Evolutionary conservation across 2,888 invertebrate genomes (phyloP), one percentile per base, ranked within the genome.

Genomic region (Stenchaetothrips biformis): DNA sequence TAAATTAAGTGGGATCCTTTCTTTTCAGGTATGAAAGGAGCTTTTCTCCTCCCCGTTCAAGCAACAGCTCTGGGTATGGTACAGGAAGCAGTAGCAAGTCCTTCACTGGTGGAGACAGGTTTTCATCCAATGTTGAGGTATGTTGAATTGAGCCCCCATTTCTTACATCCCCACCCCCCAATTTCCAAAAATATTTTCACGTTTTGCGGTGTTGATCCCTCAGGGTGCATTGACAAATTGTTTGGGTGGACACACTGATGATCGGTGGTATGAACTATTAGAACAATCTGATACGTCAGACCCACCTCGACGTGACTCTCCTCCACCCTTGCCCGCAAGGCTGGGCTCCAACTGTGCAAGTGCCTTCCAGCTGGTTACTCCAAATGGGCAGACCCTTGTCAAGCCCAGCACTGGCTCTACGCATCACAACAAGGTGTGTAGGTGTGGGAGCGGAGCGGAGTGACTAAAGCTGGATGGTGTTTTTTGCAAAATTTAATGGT

Each of bases 1-100:
- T 53, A 4, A 11, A 25, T 21, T 74, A 21, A 25, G 21, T 21
- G 7, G 8, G 8, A 21, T 9, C 67, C 81, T 79, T 81, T 82
- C 82, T 81, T 82, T 81, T 62, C 80, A 86, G 86, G 82, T 93
- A 92, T 87, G 93, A 94, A 85, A 89, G 94, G 82, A 92, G 92
- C 83, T 87, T 93, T 87, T 92, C 92, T 78, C 94, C 95, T 79
- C 94, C 94, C 80, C 90, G 94, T 84, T 92, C 94, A 82, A 92
- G 92, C 84, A 94, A 93, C 86, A 94, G 94, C 88, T 94, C 94
- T 62, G 94, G 94, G 6, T 95, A 95, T 86, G 94, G 94, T 81
- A 95, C 95, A 9, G 94, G 94, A 86, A 88, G 88, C 83, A 88
- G 88, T 82, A 87, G 87, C 80, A 86, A 87, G 82, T 88, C 88